Conservation (phyloP, 2,888 invertebrate species). For the Habrosyne pyritoides region DNA sequence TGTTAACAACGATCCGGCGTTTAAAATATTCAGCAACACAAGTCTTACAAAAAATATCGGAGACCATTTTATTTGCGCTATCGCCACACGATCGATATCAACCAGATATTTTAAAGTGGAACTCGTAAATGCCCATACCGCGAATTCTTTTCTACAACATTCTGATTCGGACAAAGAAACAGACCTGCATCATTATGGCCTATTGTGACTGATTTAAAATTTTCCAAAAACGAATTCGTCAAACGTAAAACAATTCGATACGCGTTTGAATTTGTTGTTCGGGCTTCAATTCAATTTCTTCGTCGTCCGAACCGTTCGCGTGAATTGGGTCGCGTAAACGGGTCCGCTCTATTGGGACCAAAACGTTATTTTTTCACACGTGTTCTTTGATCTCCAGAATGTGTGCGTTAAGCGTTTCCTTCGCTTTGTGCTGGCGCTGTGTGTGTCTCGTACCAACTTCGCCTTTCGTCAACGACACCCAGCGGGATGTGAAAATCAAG, state of each 20-base stretch:
- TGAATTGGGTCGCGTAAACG: conserved; percentile 84
- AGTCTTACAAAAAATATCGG: conserved; percentile 59
- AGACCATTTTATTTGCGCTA: conserved; percentile 62
- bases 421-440: conserved; percentile 72
- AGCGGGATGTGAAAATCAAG: conserved; percentile 75
- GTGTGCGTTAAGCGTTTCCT: conserved; percentile 82
- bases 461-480: conserved; percentile 67
- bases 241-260: conserved; percentile 84
- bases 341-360: conserved; percentile 82
- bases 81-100: conserved; percentile 74
- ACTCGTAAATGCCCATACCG: conserved; percentile 59
- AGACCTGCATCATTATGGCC: conserved; percentile 79
- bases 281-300: conserved; percentile 82
- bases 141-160: conserved; percentile 68
- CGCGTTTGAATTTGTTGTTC: conserved; percentile 82
- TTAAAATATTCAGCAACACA: conserved; percentile 56
- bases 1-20: conserved; percentile 57
- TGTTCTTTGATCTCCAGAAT: conserved; percentile 81
- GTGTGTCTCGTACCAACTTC: conserved; percentile 63
- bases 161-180: conserved; percentile 73
- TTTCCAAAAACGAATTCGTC: conserved; percentile 81
- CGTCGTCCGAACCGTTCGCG: conserved; percentile 75
- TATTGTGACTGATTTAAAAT: conserved; percentile 79
- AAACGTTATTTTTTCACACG: conserved; percentile 82
- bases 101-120: conserved; percentile 60